Percentiles rank a stretch among this genome's conserved stretches.
Evolutionary conservation across 2,888 invertebrate species (phyloP).

Genomic region (Trissoscelio sp.): DNA sequence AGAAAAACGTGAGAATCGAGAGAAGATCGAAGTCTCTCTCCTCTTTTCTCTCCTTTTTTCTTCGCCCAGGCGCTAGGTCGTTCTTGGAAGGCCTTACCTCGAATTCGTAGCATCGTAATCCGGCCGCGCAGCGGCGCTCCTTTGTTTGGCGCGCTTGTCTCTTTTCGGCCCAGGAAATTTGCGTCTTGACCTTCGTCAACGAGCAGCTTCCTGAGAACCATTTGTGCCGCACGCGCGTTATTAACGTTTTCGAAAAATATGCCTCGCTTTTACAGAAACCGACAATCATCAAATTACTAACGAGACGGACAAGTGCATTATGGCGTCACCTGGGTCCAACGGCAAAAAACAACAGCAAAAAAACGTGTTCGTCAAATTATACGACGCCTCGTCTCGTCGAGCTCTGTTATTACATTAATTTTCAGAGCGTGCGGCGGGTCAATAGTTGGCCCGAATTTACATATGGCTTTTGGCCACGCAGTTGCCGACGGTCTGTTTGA

Average conservation of each 20-base stretch:
- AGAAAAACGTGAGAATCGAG: slow-evolving; percentile 71
- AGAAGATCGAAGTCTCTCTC: slow-evolving; percentile 48
- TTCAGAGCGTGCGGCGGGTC: slow-evolving; percentile 60
- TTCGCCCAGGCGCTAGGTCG: slow-evolving; percentile 57
- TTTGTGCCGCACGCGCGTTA: slow-evolving; percentile 53
- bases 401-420: slow-evolving; percentile 65
- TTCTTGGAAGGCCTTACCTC: slow-evolving; percentile 68
- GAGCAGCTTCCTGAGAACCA: slow-evolving; percentile 75
- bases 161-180: slow-evolving; percentile 65
- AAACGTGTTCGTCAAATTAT: slow-evolving; percentile 56
- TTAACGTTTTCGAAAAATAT: slow-evolving; percentile 56
- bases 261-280: slow-evolving; percentile 48
- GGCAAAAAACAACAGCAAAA: slow-evolving; percentile 21
- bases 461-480: slow-evolving; percentile 50
- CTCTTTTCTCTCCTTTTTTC: slow-evolving; percentile 19
- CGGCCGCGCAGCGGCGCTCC: slow-evolving; percentile 64
- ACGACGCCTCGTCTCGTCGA: slow-evolving; percentile 57
- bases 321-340: slow-evolving; percentile 60
- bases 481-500: slow-evolving; percentile 16
- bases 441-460: slow-evolving; percentile 58
- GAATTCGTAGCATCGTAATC: slow-evolving; percentile 67
- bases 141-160: slow-evolving; percentile 57
- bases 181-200: slow-evolving; percentile 81
- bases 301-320: slow-evolving; percentile 65
- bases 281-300: slow-evolving; percentile 63